A percentile compares a stretch with the other conserved stretches of the same genome.
These are phyloP conservation scores for Mesodorylaimus sp. DNA, from an alignment of 2,888 invertebrate genomes.

Conservation along the genomic window DNA sequence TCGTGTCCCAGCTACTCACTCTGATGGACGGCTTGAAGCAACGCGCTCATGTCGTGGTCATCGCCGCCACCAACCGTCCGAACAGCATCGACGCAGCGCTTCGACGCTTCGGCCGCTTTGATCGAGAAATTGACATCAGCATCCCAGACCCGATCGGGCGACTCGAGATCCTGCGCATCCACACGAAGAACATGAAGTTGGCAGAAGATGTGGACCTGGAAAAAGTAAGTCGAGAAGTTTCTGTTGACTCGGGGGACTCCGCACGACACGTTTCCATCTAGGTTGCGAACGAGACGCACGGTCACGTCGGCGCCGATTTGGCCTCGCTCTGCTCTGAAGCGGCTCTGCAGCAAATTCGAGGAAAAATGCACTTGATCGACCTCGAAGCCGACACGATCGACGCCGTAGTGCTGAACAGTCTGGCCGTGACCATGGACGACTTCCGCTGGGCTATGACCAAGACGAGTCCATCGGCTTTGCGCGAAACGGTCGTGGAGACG, in stretches of 20 bases:
- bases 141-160: conserved; percentile 97
- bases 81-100: conserved; percentile 96
- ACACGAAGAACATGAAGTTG: conserved; percentile 99
- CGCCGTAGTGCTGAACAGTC: conserved; percentile 84
- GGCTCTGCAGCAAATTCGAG: conserved; percentile 94
- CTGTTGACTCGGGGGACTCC: no score
- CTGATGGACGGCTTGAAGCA: conserved; percentile 99
- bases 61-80: conserved; percentile 97
- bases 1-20: conserved; percentile 89
- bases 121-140: conserved; percentile 97
- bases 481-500: conserved; percentile 97
- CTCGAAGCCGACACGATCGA: conserved; percentile 98
- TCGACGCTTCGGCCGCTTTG: conserved; percentile 90
- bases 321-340: conserved; percentile 97
- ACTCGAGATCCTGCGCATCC: conserved; percentile 86
- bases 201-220: conserved; percentile 95
- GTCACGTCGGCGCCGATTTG: conserved; percentile 95
- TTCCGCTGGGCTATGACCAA: conserved; percentile 98
- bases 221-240: conserved; percentile 43
- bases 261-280: no score
- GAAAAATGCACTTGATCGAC: conserved; percentile 99
- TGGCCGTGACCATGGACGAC: conserved; percentile 97
- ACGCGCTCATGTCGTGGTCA: conserved; percentile 92
- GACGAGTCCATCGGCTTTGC: conserved; percentile 89
- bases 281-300: conserved; percentile 94